phyloP scores from a whole-genome alignment of 2,888 invertebrate genomes.

The Meghimatium bilineatum region DNA sequence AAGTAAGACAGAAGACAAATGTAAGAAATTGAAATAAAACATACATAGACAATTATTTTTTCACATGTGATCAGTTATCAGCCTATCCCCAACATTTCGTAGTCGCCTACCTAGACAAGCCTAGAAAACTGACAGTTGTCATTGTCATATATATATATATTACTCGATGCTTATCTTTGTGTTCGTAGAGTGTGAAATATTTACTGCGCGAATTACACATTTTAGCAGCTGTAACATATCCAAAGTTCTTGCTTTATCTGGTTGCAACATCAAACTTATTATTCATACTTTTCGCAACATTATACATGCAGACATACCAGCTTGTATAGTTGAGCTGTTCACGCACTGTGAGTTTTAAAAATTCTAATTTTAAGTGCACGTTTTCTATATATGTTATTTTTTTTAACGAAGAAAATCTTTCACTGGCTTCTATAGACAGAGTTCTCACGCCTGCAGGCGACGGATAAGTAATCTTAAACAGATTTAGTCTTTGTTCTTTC shows the following conservation, averaged over 20 bases:
- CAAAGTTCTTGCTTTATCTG: neutral
- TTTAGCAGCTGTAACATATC: neutral
- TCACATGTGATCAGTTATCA: too few relatives aligned
- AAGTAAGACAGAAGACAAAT: too few relatives aligned
- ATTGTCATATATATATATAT: too few relatives aligned
- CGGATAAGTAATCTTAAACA: slow-evolving; percentile 1
- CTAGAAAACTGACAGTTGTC: too few relatives aligned
- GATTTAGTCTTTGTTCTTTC: neutral
- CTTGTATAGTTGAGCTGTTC: neutral
- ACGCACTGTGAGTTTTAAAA: neutral
- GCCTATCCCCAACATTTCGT: too few relatives aligned
- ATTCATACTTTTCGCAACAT: neutral
- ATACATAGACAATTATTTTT: too few relatives aligned
- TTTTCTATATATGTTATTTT: too few relatives aligned
- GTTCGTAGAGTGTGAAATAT: too few relatives aligned
- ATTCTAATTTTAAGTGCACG: neutral
- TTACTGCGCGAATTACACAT: too few relatives aligned
- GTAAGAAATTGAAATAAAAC: too few relatives aligned
- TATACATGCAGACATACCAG: neutral
- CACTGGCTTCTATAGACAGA: neutral
- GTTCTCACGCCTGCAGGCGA: slow-evolving; percentile 5
- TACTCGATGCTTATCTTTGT: too few relatives aligned
- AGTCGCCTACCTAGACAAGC: too few relatives aligned
- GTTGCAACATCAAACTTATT: neutral
- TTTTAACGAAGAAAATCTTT: neutral